phyloP scores from a whole-genome alignment of 2,113 vertebrate species.

The Rhegmatorhina hoffmannsi region DNA sequence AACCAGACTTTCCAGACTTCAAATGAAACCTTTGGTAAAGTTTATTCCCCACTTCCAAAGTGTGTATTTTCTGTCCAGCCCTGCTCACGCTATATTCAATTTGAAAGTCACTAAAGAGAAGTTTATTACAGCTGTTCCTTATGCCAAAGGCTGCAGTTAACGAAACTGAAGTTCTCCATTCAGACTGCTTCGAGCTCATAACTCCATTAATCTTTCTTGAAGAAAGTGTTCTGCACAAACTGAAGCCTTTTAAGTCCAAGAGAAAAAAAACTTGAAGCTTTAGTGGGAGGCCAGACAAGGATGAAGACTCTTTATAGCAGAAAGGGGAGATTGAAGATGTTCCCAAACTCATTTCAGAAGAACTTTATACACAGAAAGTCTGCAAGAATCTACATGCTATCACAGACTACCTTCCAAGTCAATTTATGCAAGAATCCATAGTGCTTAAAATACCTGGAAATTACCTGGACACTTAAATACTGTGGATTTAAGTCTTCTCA shows the following conservation, averaged over 20 bases:
- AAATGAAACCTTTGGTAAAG: not conserved
- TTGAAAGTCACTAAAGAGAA: not conserved
- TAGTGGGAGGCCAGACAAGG: not conserved
- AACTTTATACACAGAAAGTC: not conserved
- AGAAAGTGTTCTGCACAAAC: not conserved
- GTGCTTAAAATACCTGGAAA: not conserved
- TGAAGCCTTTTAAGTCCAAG: not conserved
- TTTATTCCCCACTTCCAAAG: fast-evolving
- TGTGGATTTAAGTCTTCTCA: not conserved
- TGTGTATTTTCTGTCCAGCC: not conserved
- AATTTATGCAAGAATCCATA: not conserved
- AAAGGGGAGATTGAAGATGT: not conserved
- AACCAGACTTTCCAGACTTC: not conserved
- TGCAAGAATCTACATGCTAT: not conserved
- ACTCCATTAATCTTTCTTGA: not conserved
- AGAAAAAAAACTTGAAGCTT: not conserved
- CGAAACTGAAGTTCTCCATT: not conserved
- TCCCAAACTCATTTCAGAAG: not conserved
- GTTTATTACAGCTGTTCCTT: not conserved
- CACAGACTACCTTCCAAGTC: not conserved
- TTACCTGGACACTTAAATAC: not conserved
- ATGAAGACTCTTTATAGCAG: not conserved
- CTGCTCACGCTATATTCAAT: no score
- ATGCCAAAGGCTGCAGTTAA: not conserved
- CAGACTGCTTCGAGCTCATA: not conserved